Base-by-base conservation (phyloP, 2,113 vertebrate genomes). In the Felis chaus region DNA sequence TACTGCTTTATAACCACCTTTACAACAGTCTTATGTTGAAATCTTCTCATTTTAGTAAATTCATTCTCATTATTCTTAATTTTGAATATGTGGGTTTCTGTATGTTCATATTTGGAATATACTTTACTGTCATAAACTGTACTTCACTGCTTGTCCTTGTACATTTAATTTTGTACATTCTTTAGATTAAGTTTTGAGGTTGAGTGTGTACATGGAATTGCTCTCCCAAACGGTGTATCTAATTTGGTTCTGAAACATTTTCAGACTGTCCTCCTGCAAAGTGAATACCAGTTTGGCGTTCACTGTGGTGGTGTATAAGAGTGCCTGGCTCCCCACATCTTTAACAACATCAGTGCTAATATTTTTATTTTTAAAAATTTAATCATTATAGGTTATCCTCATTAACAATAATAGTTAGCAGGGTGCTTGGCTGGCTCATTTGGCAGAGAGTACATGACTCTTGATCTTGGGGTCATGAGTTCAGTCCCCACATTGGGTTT, bases 1-100 rank as follows among this genome's bases (percentile, higher is more conserved):
- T 94, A 78, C 4, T 89, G 23, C 29, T 95, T 84, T 95, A 65
- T 78, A 74, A 71, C 11, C 33, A 69, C 55, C 12, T 85, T 94
- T 53, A 45, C 31, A 63, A 19, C 2, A 31, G 18, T 85, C 9
- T 84, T 93, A 36, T 48, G 41, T 79, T 78, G 25, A 89, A 89
- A 45, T 95, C 25, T 81, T 89, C 87, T 33, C n/a, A 41, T 85
- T 92, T 87, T 89, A 94, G 39, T 80, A 65, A 83, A 57, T 92
- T 90, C 19, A 71, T 29, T 85, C 18, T 78, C 53, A 36, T 18
- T 92, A 31, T 68, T 74, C 14, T 74, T 76, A 3, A 39, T 92
- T 94, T 95, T 89, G 2, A 91, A n/a, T 93, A 31, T 63, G 74
- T 82, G 41, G 36, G 2, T 84, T 95, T 73, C n/a, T 41, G 19